These are phyloP conservation scores for Thinocorus orbignyianus DNA, from an alignment of 2,113 vertebrate species.

Conservation along the genomic window DNA sequence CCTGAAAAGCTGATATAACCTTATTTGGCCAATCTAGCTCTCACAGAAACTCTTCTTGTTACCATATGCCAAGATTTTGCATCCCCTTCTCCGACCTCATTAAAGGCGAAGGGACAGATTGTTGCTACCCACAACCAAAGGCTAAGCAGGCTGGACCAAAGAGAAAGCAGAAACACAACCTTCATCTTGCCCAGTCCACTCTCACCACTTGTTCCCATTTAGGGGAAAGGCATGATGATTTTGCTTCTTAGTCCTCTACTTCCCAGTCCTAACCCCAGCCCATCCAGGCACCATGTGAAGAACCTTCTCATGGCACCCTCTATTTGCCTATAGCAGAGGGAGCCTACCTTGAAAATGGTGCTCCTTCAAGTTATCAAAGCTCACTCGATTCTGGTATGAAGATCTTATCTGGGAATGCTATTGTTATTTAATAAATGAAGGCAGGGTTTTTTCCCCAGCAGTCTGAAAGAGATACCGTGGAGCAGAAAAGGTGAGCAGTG, in stretches of 20 bases:
- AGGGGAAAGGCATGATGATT: not conserved
- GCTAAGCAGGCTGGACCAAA: not conserved
- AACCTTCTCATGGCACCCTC: not conserved
- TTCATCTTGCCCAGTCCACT: not conserved
- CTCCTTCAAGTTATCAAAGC: not conserved
- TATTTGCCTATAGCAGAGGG: not conserved
- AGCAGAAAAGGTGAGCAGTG: not conserved
- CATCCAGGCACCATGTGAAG: not conserved
- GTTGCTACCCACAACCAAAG: not conserved
- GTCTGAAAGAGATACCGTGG: not conserved
- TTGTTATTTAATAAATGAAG: not conserved
- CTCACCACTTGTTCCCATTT: not conserved
- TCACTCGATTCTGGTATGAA: not conserved
- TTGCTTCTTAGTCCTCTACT: not conserved
- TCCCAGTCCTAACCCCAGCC: not conserved
- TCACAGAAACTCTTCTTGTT: not conserved
- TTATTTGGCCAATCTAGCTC: not conserved
- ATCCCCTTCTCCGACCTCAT: not conserved
- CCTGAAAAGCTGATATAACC: not conserved
- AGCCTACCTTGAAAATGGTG: not conserved
- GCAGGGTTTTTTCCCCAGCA: not conserved
- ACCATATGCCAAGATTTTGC: not conserved
- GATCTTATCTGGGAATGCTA: not conserved
- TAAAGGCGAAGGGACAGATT: not conserved
- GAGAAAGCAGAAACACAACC: not conserved